Base-by-base conservation (phyloP, 2,797 vertebrate genomes). In the Anguilla megastoma region DNA sequence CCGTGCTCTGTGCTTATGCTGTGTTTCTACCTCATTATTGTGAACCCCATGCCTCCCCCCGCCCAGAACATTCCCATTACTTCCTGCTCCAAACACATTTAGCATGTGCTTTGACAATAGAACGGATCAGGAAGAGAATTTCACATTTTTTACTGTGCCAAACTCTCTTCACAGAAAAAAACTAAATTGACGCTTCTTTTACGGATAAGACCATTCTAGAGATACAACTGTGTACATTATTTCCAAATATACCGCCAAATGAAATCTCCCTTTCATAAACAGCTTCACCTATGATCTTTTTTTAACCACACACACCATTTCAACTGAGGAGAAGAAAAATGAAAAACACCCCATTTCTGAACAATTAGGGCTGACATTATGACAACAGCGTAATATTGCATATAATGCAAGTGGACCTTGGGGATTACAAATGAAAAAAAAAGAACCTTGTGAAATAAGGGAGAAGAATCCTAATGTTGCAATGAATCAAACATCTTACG, bases 221-320 rank as follows among this genome's bases (percentile, higher is more conserved):
- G 9, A 71, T 74, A 8, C 1, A 30, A 66, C 36, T 6, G 18
- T 36, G n/a, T 60, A 60, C 8, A 27, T 27, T 33, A 27, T 85
- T n/a, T 71, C 85, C 58, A 71, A 71, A 82, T 89, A 84, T 24
- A 89, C 79, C 10, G 7, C 48, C 60, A 86, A 83, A 86, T 56
- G 30, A 84, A 33, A 74, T 30, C 54, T 24, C 85, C 12, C 27
- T 71, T 86, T 33, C 12, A 86, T 27, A 71, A 41, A 84, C 41
- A 56, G 10, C 50, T 33, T 41, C 41, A 45, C n/a, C 41, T 21
- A 4, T 45, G 41, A 24, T 48, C 76, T 50, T 82, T 24, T 45
- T 82, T 50, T 2, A 48, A 50, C 79, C 21, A 82, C 41, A 82
- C 50, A 45, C 24, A 82, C 21, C 10, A 24, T 82, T 82, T 50